Base-by-base conservation (phyloP, 2,113 vertebrate genomes). In the Pandion haliaetus region DNA sequence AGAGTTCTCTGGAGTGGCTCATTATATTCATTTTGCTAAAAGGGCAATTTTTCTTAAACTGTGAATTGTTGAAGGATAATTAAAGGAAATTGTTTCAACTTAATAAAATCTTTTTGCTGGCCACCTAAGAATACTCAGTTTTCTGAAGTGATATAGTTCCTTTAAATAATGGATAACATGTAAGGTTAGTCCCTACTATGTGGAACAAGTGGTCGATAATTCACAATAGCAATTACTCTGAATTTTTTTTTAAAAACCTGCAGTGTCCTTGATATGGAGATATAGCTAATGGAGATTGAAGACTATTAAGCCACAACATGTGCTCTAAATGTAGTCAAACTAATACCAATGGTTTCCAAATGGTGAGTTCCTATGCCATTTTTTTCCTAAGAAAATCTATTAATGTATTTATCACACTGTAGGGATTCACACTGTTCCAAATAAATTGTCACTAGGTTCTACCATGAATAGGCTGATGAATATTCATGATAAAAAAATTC, bases 71-170 rank as follows among this genome's bases (percentile, higher is more conserved):
- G 81, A 81, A 91, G 32, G 34, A 66, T 84, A 78, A 97, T 89
- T 93, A 93, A 84, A 77, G 59, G 38, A 88, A 87, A 93, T 82
- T 34, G n/a, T 78, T 94, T 79, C 84, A 71, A 84, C 26, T 87
- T 74, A 69, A 89, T 93, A 92, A 84, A 91, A 62, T 82, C 14
- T 67, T 86, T 92, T 84, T 93, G n/a, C 52, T 85, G 87, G 52
- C 28, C 81, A 93, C 81, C 47, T 87, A 91, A 82, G 69, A 95
- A 82, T 38, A 87, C 25, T 66, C 73, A 47, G 67, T 57, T 79
- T 90, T 87, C 69, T 78, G 57, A 87, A 94, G 57, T 52, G 25
- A 84, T 62, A 54, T 12, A 79, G 49, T n/a, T 85, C 57, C 52
- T 82, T 91, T 82, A 82, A 91, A 82, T 90, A 87, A 87, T n/a